A percentile compares a stretch with the other conserved stretches of the same genome.
These are phyloP conservation scores for Atrina japonica DNA, from an alignment of 2,888 invertebrate species.

Conservation along the genomic window DNA sequence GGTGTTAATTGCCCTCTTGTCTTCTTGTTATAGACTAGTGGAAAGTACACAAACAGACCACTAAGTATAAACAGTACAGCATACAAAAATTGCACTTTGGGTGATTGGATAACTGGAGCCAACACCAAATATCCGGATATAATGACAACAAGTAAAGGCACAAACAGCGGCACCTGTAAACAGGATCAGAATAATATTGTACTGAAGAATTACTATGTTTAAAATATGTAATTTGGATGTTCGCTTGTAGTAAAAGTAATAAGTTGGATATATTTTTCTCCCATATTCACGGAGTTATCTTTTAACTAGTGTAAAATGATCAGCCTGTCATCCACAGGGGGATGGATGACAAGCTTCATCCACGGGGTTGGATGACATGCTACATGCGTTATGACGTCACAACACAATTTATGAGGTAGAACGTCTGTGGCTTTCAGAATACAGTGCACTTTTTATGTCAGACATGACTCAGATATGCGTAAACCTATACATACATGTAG, in stretches of 20 bases:
- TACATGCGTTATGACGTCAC: too few relatives aligned
- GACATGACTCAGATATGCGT: too few relatives aligned
- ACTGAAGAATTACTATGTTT: neutral
- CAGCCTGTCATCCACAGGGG: too few relatives aligned
- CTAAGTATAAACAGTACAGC: constrained; percentile 63
- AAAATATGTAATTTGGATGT: too few relatives aligned
- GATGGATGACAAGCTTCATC: too few relatives aligned
- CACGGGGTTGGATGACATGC: too few relatives aligned
- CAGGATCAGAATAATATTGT: neutral
- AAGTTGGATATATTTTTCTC: neutral
- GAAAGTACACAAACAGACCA: constrained; percentile 64
- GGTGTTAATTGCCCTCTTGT: constrained; percentile 35
- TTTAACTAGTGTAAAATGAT: too few relatives aligned
- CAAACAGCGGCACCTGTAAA: constrained; percentile 65
- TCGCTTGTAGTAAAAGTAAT: neutral
- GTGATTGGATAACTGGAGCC: constrained; percentile 63
- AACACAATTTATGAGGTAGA: too few relatives aligned
- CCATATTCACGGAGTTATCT: too few relatives aligned
- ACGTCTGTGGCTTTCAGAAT: too few relatives aligned
- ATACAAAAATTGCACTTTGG: constrained; percentile 64
- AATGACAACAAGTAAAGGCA: constrained; percentile 62
- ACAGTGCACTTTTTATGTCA: too few relatives aligned
- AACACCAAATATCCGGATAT: constrained; percentile 64
- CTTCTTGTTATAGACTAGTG: constrained; percentile 53
- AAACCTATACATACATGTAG: too few relatives aligned